Conservation (phyloP, 2,113 vertebrate species). For the Otolemur garnettii region DNA sequence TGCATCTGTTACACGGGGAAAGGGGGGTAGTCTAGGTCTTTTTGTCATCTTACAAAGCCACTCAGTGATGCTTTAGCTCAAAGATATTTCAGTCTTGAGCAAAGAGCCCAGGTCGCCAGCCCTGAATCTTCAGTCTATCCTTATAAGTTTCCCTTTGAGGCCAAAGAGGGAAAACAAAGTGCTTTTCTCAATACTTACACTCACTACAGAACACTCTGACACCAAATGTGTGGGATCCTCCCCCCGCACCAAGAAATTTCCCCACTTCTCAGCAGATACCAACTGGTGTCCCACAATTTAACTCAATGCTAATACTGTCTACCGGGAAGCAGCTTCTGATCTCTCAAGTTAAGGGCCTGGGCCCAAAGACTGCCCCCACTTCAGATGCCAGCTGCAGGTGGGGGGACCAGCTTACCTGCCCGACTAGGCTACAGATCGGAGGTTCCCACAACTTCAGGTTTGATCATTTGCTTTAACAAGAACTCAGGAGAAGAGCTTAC, state of each 20-base stretch:
- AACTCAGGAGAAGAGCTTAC: slow-evolving; percentile 1
- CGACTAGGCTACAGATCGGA: background rate
- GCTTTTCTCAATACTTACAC: background rate
- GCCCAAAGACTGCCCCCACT: background rate
- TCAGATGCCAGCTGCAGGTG: background rate
- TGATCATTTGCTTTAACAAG: background rate
- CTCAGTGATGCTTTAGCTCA: background rate
- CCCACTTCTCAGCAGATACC: background rate
- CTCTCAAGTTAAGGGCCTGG: background rate
- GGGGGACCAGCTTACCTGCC: background rate
- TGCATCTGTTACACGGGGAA: background rate
- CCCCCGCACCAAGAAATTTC: background rate
- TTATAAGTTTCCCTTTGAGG: background rate
- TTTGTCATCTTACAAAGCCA: background rate
- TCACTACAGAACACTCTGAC: background rate
- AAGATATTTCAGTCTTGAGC: background rate
- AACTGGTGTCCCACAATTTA: background rate
- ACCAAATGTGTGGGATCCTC: background rate
- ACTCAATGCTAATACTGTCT: background rate
- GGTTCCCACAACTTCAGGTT: background rate
- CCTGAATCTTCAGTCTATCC: background rate
- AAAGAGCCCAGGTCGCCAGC: background rate
- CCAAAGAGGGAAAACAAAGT: background rate
- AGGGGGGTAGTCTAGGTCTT: background rate
- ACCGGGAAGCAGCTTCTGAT: background rate